These are phyloP conservation scores for Zaprionus inermis DNA, from an alignment of 1,140 invertebrate species.

Conservation along the genomic window DNA sequence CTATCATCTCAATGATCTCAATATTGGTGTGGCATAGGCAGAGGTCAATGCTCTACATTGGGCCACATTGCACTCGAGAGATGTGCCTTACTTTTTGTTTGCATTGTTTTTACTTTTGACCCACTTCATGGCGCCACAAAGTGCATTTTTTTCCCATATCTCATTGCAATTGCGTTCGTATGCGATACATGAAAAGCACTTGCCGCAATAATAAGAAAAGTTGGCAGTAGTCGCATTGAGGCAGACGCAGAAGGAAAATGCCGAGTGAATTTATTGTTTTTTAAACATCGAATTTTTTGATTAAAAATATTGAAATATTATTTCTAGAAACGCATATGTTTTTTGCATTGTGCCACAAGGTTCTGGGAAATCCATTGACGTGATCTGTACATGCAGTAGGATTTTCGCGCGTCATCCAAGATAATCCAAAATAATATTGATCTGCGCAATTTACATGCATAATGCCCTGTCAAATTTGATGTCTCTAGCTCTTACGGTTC, in stretches of 20 bases:
- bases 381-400: too few species aligned
- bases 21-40: too few species aligned
- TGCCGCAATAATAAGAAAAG: conserved; percentile 77
- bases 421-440: too few species aligned
- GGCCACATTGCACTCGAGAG: conserved; percentile 3
- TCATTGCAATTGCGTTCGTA: conserved; percentile 22
- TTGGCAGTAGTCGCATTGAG: conserved; percentile 64
- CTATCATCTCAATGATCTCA: not conserved
- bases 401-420: too few species aligned
- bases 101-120: conserved; percentile 65
- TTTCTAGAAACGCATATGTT: too few species aligned
- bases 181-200: conserved; percentile 61
- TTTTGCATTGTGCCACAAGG: too few species aligned
- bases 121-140: conserved; percentile 58
- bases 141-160: conserved; percentile 20
- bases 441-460: too few species aligned
- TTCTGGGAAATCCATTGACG: too few species aligned
- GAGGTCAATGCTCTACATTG: conserved; percentile 7
- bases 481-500: too few species aligned
- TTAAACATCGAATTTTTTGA: too few species aligned
- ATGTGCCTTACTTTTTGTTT: conserved; percentile 23
- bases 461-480: too few species aligned
- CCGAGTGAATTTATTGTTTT: not conserved
- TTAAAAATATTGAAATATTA: too few species aligned
- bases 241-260: conserved; percentile 59